phyloP scores from a whole-genome alignment of 2,113 vertebrate species.

The Pelecanoides urinatrix region DNA sequence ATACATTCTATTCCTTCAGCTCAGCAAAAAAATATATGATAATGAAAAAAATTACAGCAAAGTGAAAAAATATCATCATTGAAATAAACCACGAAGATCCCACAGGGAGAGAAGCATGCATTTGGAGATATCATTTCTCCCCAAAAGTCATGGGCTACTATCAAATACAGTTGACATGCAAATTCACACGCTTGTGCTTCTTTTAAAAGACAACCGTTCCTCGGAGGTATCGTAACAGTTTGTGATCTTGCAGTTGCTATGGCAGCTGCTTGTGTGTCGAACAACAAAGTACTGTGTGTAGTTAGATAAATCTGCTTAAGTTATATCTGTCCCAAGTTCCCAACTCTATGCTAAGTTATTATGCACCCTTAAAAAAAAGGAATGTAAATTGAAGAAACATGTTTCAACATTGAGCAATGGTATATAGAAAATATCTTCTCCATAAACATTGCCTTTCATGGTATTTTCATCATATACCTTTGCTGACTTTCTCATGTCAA shows the following conservation, averaged over 20 bases:
- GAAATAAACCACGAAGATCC: not conserved
- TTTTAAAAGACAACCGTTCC: constrained; percentile 35
- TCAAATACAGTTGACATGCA: not conserved
- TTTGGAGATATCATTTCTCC: not conserved
- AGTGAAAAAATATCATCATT: not conserved
- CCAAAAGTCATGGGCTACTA: not conserved
- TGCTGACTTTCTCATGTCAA: not conserved
- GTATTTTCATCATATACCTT: not conserved
- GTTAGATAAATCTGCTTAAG: constrained; percentile 64
- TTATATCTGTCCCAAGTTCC: constrained; percentile 38
- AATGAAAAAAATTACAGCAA: not conserved
- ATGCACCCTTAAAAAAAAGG: not conserved
- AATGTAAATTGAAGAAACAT: constrained; percentile 51
- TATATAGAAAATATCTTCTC: not conserved
- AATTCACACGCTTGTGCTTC: not conserved
- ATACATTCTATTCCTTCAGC: not conserved
- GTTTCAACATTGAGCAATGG: not conserved
- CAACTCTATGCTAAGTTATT: not conserved
- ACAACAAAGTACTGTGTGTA: constrained; percentile 60
- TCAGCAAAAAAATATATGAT: not conserved
- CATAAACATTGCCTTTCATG: constrained; percentile 16
- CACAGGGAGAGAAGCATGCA: not conserved
- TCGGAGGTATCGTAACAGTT: constrained; percentile 46
- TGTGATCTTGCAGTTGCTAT: constrained; percentile 68
- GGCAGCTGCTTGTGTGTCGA: constrained; percentile 53